These are phyloP conservation scores for Biston betularia DNA, from an alignment of 2,888 invertebrate species.

Conservation along the genomic window DNA sequence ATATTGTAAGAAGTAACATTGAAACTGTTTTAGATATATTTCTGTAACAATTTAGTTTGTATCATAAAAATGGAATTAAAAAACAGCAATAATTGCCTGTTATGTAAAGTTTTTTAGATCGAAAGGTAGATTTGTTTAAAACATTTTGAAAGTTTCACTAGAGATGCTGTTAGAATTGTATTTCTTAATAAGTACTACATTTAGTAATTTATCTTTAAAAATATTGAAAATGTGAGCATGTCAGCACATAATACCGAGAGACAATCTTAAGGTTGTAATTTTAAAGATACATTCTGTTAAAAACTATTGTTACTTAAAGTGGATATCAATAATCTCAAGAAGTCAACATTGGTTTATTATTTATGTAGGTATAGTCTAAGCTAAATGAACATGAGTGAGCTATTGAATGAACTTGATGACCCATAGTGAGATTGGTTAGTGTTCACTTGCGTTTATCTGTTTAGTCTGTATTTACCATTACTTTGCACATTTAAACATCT, in stretches of 20 bases:
- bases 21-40: too few species aligned
- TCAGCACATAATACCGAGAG: neutral
- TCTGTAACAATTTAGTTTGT: neutral
- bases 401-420: too few species aligned
- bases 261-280: constrained; percentile 2
- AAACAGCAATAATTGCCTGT: too few species aligned
- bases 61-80: too few species aligned
- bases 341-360: neutral
- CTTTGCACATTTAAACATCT: too few species aligned
- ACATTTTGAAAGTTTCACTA: neutral
- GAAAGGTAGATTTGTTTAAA: neutral
- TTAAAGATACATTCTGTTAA: neutral
- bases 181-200: neutral
- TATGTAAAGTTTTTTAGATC: neutral
- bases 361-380: neutral
- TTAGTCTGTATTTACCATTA: too few species aligned
- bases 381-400: neutral
- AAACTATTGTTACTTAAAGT: neutral
- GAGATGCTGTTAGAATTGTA: neutral
- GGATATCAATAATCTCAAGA: neutral
- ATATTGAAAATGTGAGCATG: neutral
- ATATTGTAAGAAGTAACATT: too few species aligned
- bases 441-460: too few species aligned
- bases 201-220: neutral
- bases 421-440: too few species aligned